A percentile compares a stretch with the other conserved stretches of the same genome.
phyloP scores from a whole-genome alignment of 1,140 invertebrate species.

The Drosophila kanapiae region DNA sequence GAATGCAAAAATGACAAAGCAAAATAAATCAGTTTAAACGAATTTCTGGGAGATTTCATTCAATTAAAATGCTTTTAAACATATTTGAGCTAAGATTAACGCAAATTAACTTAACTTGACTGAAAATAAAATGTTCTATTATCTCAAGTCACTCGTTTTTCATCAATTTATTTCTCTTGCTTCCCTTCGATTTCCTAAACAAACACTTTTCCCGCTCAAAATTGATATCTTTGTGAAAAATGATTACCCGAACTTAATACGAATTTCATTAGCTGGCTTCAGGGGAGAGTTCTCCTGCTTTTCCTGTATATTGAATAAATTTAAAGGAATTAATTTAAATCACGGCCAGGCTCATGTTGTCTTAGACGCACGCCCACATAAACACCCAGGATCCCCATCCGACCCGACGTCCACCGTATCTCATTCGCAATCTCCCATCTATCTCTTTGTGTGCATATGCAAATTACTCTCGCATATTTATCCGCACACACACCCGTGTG shows the following conservation, averaged over 20 bases:
- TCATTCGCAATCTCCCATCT: slow-evolving; percentile 8
- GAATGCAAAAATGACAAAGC: too few relatives aligned
- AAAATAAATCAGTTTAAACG: not conserved
- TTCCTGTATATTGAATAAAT: slow-evolving; percentile 29
- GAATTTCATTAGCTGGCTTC: slow-evolving; percentile 4
- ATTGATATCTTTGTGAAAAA: not conserved
- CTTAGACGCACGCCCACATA: slow-evolving; percentile 19
- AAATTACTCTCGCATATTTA: slow-evolving; percentile 50
- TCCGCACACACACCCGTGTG: slow-evolving; percentile 18
- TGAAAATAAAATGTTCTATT: not conserved
- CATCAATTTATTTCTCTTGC: not conserved
- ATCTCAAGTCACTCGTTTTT: not conserved
- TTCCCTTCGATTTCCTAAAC: not conserved
- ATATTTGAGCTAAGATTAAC: too few relatives aligned
- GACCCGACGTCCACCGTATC: slow-evolving; percentile 5
- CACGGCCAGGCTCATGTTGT: slow-evolving; percentile 34
- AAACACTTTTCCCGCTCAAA: not conserved
- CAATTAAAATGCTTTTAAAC: not conserved
- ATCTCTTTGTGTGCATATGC: slow-evolving; percentile 39
- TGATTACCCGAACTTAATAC: not conserved
- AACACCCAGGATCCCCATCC: not conserved
- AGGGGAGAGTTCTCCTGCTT: too few relatives aligned
- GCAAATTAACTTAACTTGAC: too few relatives aligned
- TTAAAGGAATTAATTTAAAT: slow-evolving; percentile 26
- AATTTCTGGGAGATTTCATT: not conserved